Conservation (phyloP, 1,140 invertebrate genomes). For the Rhagoletis pomonella region DNA sequence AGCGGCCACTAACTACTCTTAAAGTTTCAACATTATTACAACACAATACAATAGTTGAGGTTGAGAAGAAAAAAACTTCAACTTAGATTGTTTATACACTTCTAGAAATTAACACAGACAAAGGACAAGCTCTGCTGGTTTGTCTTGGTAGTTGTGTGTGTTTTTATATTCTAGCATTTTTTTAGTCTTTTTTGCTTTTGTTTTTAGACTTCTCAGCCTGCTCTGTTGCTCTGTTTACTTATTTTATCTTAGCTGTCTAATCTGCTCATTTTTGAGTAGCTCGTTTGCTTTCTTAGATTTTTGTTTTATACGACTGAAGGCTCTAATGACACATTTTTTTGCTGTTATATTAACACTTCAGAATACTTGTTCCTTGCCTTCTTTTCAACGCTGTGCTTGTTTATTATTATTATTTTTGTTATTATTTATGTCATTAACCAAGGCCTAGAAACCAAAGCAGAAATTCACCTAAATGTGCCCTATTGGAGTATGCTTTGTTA, state of each 20-base stretch:
- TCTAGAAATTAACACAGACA: background rate
- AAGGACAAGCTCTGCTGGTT: background rate
- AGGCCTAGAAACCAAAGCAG: background rate
- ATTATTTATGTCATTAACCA: background rate
- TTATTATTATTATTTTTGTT: background rate
- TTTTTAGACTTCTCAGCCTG: background rate
- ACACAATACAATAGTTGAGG: too few species aligned
- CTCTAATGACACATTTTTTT: constrained; percentile 20
- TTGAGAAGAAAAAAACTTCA: too few species aligned
- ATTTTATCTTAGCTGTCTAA: background rate
- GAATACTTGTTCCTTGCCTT: background rate
- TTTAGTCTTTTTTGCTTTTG: background rate
- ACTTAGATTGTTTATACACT: background rate
- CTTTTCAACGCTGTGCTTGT: background rate
- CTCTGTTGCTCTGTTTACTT: background rate
- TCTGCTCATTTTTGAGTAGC: background rate
- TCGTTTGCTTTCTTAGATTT: background rate
- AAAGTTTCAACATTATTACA: too few species aligned
- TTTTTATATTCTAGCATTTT: background rate
- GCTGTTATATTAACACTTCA: background rate
- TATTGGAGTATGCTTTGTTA: background rate
- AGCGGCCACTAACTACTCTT: background rate
- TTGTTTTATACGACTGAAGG: background rate
- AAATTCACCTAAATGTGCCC: background rate
- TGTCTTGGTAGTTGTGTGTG: background rate